Conservation (phyloP, 2,113 vertebrate genomes). For the Phainopepla nitens region DNA sequence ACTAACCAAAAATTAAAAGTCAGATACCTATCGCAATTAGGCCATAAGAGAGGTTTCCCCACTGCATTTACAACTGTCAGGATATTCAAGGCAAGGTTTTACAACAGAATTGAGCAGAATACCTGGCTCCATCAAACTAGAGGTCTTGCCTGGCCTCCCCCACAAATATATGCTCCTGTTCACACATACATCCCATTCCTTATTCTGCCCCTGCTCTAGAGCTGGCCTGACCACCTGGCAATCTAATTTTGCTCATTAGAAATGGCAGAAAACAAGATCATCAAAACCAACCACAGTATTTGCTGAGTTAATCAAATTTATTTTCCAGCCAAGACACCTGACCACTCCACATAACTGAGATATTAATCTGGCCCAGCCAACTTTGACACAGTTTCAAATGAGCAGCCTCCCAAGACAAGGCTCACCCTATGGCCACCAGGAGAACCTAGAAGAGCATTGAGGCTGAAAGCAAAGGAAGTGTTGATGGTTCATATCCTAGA, state of each 20-base stretch:
- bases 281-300: background rate
- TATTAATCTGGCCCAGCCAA: background rate
- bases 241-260: background rate
- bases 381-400: background rate
- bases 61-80: background rate
- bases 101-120: background rate
- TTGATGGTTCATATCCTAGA: background rate
- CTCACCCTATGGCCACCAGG: background rate
- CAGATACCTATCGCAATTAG: background rate
- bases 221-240: background rate
- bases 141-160: background rate
- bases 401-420: background rate
- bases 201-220: background rate
- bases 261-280: background rate
- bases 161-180: background rate
- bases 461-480: background rate
- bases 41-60: background rate
- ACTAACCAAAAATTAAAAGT: background rate
- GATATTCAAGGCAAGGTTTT: background rate
- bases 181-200: background rate
- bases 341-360: background rate
- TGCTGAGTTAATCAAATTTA: background rate
- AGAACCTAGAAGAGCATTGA: background rate
- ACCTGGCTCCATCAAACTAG: background rate
- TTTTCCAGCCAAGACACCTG: background rate